Conservation (phyloP, 1,140 invertebrate species). For the Protaetia brevitarsis region DNA sequence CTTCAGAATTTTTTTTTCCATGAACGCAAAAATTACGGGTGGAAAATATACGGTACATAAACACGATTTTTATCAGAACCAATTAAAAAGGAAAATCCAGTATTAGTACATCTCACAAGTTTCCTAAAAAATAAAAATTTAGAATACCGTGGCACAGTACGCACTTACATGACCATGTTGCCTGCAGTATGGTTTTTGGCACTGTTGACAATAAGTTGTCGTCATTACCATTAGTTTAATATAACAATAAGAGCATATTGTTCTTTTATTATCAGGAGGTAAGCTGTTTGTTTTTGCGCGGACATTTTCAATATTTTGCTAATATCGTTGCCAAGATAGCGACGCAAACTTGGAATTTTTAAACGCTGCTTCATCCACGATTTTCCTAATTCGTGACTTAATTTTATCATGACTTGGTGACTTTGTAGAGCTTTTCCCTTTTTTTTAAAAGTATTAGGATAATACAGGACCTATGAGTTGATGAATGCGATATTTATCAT, state of each 20-base stretch:
- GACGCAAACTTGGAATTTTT: constrained; percentile 15
- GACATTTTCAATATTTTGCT: neutral
- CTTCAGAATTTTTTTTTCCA: no score
- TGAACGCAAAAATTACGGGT: no score
- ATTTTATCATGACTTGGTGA: constrained; percentile 8
- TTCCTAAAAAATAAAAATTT: no score
- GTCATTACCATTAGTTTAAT: constrained; percentile 15
- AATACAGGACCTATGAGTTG: neutral
- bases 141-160: no score
- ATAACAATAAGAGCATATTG: constrained; percentile 23
- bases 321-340: neutral
- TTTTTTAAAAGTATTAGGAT: neutral
- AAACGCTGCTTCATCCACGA: neutral
- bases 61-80: no score
- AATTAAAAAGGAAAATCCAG: no score
- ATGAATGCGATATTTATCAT: constrained; percentile 13
- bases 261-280: constrained; percentile 1
- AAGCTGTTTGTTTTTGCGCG: neutral
- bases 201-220: constrained; percentile 10
- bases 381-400: neutral
- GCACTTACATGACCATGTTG: no score
- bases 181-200: no score
- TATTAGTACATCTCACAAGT: no score
- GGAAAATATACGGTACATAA: no score
- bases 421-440: constrained; percentile 10